A percentile compares a stretch with the other conserved stretches of the same genome.
Conservation (phyloP, 1,140 invertebrate genomes). For the Penaeus vannamei region DNA sequence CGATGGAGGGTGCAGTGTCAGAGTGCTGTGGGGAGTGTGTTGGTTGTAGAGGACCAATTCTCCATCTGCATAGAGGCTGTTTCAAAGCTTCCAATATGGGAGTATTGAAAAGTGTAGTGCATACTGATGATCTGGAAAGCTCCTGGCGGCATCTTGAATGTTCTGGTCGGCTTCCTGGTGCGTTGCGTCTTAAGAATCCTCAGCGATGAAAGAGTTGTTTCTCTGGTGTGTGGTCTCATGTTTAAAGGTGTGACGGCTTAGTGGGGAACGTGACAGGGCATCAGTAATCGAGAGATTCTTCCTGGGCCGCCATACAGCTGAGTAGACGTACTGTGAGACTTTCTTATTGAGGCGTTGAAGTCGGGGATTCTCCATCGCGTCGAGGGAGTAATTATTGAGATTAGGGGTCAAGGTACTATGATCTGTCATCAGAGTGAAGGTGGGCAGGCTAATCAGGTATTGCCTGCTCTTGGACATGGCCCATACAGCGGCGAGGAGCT, state of each 20-base stretch:
- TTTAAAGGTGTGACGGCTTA: neutral
- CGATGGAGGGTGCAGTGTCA: neutral
- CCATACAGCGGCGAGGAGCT: constrained; percentile 64
- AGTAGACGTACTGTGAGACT: too few relatives aligned
- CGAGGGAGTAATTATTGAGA: constrained; percentile 68
- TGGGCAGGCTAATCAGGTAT: constrained; percentile 59
- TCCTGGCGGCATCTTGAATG: neutral
- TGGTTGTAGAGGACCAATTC: neutral
- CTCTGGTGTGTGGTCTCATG: neutral
- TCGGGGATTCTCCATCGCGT: constrained; percentile 66
- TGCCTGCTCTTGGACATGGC: constrained; percentile 65
- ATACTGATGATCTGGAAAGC: neutral
- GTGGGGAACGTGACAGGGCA: neutral
- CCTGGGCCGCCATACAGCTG: neutral
- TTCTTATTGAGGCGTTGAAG: constrained; percentile 45
- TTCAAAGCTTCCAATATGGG: neutral
- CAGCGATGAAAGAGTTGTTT: neutral
- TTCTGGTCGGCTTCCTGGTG: neutral
- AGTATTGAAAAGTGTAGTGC: neutral
- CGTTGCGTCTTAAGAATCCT: neutral
- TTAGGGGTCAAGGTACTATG: constrained; percentile 70
- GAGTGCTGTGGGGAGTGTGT: neutral
- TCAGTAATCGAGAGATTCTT: neutral
- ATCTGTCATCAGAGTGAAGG: constrained; percentile 69
- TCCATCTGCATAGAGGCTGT: neutral